These are phyloP conservation scores for Neoitamus cyanurus DNA, from an alignment of 2,888 invertebrate genomes.

Conservation along the genomic window DNA sequence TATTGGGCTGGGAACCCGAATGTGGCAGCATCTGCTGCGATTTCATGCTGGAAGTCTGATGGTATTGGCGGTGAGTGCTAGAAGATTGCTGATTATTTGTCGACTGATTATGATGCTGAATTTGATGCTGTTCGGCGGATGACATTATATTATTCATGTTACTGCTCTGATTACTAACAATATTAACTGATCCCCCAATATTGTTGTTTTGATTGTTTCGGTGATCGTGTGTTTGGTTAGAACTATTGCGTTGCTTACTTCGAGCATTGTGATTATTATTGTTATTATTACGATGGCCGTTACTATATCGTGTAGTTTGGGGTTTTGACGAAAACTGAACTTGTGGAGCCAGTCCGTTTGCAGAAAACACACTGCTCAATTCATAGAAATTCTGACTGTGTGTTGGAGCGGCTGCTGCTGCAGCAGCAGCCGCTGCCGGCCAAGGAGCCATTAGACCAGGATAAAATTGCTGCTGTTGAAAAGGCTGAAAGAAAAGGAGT, in stretches of 20 bases:
- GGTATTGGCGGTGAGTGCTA: conserved; percentile 57
- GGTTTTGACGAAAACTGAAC: conserved; percentile 61
- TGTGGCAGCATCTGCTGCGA: conserved; percentile 53
- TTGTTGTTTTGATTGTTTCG: conserved; percentile 55
- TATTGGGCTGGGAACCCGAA: conserved; percentile 51
- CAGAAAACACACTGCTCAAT: conserved; percentile 76
- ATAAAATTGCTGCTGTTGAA: conserved; percentile 75
- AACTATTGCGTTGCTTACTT: conserved; percentile 61
- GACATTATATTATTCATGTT: conserved; percentile 60
- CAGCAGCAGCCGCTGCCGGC: conserved; percentile 65
- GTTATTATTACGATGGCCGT: conserved; percentile 58
- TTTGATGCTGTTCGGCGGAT: conserved; percentile 59
- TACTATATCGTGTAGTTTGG: conserved; percentile 58
- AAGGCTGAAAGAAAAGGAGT: conserved; percentile 64
- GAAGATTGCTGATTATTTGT: conserved; percentile 50
- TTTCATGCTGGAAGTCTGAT: conserved; percentile 52
- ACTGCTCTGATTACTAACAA: conserved; percentile 55
- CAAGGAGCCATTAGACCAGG: conserved; percentile 71
- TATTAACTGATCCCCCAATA: conserved; percentile 56
- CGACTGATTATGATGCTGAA: conserved; percentile 58
- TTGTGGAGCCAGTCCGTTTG: conserved; percentile 78
- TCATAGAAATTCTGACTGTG: conserved; percentile 72
- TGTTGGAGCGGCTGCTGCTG: conserved; percentile 65
- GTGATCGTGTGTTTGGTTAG: conserved; percentile 55
- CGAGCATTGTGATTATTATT: conserved; percentile 59